phyloP scores from a whole-genome alignment of 1,140 invertebrate genomes.

The Laupala kohalensis region DNA sequence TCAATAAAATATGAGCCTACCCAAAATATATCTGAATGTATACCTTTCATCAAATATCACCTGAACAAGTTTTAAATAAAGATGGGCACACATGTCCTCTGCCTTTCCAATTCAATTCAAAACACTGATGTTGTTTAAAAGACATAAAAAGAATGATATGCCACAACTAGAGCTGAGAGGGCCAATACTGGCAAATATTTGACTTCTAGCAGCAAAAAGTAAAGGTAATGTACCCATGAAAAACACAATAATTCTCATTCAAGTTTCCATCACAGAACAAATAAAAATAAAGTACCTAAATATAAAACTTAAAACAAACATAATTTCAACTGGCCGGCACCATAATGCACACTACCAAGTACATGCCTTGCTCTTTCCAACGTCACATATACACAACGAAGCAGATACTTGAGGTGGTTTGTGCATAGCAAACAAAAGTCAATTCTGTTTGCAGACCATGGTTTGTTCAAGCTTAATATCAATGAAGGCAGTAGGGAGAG shows the following conservation, averaged over 20 bases:
- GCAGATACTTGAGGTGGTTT: not conserved
- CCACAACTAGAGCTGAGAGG: not conserved
- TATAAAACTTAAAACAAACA: no score
- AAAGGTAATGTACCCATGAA: not conserved
- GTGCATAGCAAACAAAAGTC: not conserved
- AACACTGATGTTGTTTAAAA: not conserved
- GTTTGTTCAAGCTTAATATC: no score
- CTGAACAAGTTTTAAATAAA: not conserved
- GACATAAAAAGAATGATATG: not conserved
- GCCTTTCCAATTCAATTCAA: no score
- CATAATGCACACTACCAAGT: not conserved
- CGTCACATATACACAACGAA: not conserved
- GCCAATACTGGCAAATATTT: not conserved
- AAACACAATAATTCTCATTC: no score
- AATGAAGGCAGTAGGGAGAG: no score
- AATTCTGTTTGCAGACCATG: no score
- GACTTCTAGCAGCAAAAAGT: not conserved
- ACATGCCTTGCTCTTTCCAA: not conserved
- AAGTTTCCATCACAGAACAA: not conserved
- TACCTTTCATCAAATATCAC: not conserved
- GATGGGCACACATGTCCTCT: not conserved
- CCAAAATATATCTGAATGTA: not conserved
- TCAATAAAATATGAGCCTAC: not conserved
- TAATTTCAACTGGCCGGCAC: not conserved
- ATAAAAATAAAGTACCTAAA: not conserved